Evolutionary conservation across 2,797 vertebrate species (phyloP).

Genomic region (Aeoliscus strigatus): DNA sequence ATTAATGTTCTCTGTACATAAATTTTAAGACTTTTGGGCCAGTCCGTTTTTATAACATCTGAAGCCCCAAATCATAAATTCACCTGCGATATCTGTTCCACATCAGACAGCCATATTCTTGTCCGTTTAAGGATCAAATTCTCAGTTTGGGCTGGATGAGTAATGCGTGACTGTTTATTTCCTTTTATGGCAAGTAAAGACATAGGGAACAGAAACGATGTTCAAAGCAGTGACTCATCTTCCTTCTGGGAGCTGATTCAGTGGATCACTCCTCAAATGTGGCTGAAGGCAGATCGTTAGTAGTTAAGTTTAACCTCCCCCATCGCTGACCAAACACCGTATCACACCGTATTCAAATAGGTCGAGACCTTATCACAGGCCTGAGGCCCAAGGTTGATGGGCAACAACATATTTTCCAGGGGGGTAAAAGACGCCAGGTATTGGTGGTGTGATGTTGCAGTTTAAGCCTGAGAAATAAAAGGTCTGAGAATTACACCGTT

Average conservation of each 20-base stretch:
- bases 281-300: conserved; percentile 4
- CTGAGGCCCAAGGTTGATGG: conserved; percentile 43
- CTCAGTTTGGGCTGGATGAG: not conserved
- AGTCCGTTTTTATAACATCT: conserved; percentile 1
- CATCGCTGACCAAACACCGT: conserved; percentile 8
- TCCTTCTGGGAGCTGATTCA: not conserved
- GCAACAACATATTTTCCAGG: conserved; percentile 61
- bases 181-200: conserved; percentile 20
- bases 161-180: conserved; percentile 4
- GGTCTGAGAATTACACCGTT: conserved; percentile 35
- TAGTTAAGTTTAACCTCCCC: conserved; percentile 1
- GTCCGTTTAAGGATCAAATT: conserved; percentile 4
- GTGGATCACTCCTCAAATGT: conserved; percentile 13
- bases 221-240: no score
- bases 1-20: no score
- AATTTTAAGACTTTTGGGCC: no score
- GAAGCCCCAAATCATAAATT: conserved; percentile 1
- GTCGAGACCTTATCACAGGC: conserved; percentile 50
- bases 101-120: not conserved
- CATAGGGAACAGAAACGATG: conserved; percentile 5
- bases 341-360: conserved; percentile 21
- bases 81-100: not conserved
- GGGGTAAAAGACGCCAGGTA: conserved; percentile 51
- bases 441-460: conserved; percentile 33
- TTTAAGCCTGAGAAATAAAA: conserved; percentile 49